A percentile compares a stretch with the other conserved stretches of the same genome.
Evolutionary conservation across 2,888 invertebrate species (phyloP).

Genomic region (Eristalinus aeneus): DNA sequence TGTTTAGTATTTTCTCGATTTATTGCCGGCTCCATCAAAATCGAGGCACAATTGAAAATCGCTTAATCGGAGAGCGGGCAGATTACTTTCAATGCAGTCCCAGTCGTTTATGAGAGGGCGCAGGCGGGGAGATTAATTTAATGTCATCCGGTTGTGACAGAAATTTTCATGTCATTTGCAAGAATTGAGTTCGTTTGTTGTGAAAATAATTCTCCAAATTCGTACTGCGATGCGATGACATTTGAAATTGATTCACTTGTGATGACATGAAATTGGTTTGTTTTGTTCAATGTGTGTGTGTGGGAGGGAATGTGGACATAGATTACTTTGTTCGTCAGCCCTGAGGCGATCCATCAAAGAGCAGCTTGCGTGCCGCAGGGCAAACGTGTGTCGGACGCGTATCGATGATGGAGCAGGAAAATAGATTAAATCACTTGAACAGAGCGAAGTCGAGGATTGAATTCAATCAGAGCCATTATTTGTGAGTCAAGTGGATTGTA

Average conservation of each 20-base stretch:
- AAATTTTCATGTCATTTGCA: not conserved
- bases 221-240: not conserved
- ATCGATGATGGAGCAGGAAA: not conserved
- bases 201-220: not conserved
- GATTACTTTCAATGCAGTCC: constrained; percentile 14
- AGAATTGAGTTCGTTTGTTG: not conserved
- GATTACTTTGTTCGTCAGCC: not conserved
- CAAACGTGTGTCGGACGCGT: not conserved
- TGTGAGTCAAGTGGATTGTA: not conserved
- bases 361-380: not conserved
- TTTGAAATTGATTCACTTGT: not conserved
- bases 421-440: not conserved
- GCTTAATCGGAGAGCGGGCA: constrained; percentile 14
- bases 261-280: not conserved
- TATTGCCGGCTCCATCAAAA: not conserved
- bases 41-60: not conserved
- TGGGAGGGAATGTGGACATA: not conserved
- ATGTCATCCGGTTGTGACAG: not conserved
- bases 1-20: constrained; percentile 20
- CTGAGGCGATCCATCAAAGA: not conserved
- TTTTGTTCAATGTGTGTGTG: not conserved
- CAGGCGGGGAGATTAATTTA: not conserved
- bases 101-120: not conserved
- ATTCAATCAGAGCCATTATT: not conserved
- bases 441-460: not conserved